phyloP scores from a whole-genome alignment of 30 jellyfish, hydroid and myxozoan species.

The Aurelia aurita region DNA sequence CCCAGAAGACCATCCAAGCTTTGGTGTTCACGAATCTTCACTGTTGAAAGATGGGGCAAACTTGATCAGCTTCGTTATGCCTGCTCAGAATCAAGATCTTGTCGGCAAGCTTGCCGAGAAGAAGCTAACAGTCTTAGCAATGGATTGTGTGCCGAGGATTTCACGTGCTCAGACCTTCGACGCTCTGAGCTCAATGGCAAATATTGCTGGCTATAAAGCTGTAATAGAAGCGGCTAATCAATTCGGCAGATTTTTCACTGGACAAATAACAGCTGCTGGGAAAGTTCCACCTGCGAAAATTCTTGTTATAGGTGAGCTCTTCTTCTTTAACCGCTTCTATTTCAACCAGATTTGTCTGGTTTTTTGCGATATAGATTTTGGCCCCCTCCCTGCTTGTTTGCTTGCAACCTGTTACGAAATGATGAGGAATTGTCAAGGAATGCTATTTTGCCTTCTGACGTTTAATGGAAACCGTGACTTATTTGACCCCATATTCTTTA shows the following conservation, averaged over 20 bases:
- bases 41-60: slow-evolving; percentile 86
- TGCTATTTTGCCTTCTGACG: too few species aligned
- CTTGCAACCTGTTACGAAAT: too few species aligned
- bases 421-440: too few species aligned
- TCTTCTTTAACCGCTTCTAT: neutral
- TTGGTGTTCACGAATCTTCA: slow-evolving; percentile 88
- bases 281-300: slow-evolving; percentile 97
- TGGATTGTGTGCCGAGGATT: slow-evolving; percentile 97
- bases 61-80: slow-evolving; percentile 78
- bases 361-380: too few species aligned
- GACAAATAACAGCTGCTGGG: slow-evolving; percentile 98
- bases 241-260: slow-evolving; percentile 95
- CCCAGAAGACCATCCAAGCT: slow-evolving; percentile 76
- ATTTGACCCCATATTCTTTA: too few species aligned
- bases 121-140: slow-evolving; percentile 85
- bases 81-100: slow-evolving; percentile 84
- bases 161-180: slow-evolving; percentile 96
- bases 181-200: slow-evolving; percentile 98
- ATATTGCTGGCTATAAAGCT: slow-evolving; percentile 97
- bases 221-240: slow-evolving; percentile 92
- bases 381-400: too few species aligned
- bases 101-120: slow-evolving; percentile 67
- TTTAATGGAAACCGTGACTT: too few species aligned
- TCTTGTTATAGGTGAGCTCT: slow-evolving; percentile 84
- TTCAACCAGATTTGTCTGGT: too few species aligned